Percentiles rank a stretch among this genome's conserved stretches.
Evolutionary conservation across 2,113 vertebrate genomes (phyloP).

Genomic region (Centropus bengalensis): DNA sequence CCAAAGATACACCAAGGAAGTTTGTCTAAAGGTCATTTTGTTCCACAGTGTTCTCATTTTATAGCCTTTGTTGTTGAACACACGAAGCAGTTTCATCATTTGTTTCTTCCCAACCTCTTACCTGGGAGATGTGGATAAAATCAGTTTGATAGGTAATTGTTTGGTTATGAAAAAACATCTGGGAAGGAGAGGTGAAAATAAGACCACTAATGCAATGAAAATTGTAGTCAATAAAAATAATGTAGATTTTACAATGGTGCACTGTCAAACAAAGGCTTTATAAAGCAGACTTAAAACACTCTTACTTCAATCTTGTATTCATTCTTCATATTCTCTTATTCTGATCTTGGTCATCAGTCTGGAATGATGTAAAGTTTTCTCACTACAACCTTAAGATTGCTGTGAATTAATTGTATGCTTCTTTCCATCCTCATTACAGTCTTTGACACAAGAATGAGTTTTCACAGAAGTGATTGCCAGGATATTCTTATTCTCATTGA

Average conservation of each 20-base stretch:
- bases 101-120: not conserved
- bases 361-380: not conserved
- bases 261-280: not conserved
- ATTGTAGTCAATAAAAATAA: not conserved
- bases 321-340: not conserved
- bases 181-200: not conserved
- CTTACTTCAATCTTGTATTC: not conserved
- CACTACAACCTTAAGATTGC: not conserved
- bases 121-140: not conserved
- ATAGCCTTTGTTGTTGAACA: not conserved
- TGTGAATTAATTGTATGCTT: conserved; percentile 35
- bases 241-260: not conserved
- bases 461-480: conserved; percentile 26
- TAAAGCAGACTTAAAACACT: not conserved
- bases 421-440: conserved; percentile 58
- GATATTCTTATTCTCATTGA: conserved; percentile 46
- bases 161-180: not conserved
- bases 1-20: not conserved
- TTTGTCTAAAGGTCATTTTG: not conserved
- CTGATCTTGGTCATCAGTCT: not conserved
- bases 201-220: not conserved
- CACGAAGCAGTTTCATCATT: not conserved
- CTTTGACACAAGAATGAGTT: conserved; percentile 43
- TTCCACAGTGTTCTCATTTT: not conserved
- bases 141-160: not conserved